These are phyloP conservation scores for Pelagia noctiluca DNA, from an alignment of 30 jellyfish, hydroid and myxozoan genomes.

Conservation along the genomic window DNA sequence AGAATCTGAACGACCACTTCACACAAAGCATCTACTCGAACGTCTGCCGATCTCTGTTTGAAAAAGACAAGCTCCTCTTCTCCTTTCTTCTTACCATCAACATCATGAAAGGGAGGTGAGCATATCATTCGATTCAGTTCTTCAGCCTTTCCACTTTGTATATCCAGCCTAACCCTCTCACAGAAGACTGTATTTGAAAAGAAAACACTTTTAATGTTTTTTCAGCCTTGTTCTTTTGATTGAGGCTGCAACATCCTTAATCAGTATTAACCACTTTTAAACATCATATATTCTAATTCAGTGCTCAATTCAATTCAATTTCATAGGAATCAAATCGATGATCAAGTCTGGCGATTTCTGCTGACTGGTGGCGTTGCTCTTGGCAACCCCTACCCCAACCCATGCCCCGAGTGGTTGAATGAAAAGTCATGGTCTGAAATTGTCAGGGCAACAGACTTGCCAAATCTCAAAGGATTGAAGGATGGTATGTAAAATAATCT, in stretches of 20 bases:
- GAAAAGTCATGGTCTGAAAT: constrained; percentile 98
- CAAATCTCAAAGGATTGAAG: constrained; percentile 76
- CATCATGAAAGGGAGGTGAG: constrained; percentile 87
- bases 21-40: constrained; percentile 93
- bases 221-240: no score
- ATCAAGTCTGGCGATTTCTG: constrained; percentile 95
- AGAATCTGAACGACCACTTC: constrained; percentile 90
- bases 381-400: constrained; percentile 94
- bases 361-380: constrained; percentile 99
- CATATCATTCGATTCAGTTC: background rate
- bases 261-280: no score
- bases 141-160: no score
- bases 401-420: constrained; percentile 94
- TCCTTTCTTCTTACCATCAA: constrained; percentile 90
- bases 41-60: constrained; percentile 98
- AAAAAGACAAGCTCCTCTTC: constrained; percentile 93
- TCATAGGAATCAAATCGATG: constrained; percentile 84
- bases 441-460: constrained; percentile 92
- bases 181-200: no score
- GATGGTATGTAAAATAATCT: constrained; percentile 60
- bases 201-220: no score
- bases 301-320: background rate
- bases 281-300: background rate
- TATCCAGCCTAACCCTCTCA: no score
- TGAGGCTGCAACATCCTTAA: no score